phyloP scores from a whole-genome alignment of 2,113 vertebrate genomes.

The Oryzias woworae region DNA sequence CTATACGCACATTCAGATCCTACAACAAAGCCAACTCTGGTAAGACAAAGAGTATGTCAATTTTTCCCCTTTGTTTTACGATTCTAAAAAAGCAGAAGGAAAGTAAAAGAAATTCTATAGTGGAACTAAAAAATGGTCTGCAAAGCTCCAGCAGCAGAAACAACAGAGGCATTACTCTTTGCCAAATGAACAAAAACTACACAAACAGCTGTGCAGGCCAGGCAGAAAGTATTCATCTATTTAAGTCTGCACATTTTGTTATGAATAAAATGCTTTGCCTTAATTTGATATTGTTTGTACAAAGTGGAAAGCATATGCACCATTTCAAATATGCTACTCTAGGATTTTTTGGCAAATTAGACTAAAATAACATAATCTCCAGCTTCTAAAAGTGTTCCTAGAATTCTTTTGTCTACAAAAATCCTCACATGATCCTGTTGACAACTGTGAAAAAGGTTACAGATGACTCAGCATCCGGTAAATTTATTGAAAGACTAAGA shows the following conservation, averaged over 20 bases:
- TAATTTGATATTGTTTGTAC: constrained; percentile 54
- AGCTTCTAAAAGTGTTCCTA: constrained; percentile 15
- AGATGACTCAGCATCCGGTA: neutral
- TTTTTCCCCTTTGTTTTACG: constrained; percentile 24
- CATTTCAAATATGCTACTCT: constrained; percentile 36
- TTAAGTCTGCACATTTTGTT: constrained; percentile 56
- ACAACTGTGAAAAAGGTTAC: constrained; percentile 10
- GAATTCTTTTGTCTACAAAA: constrained; percentile 6
- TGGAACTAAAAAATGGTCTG: constrained; percentile 40
- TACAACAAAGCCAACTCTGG: constrained; percentile 1
- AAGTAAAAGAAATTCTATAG: constrained; percentile 27
- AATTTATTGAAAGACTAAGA: constrained; percentile 18
- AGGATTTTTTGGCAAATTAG: constrained; percentile 15
- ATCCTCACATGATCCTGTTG: neutral
- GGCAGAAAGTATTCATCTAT: constrained; percentile 57
- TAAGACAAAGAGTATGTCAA: constrained; percentile 49
- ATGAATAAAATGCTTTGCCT: constrained; percentile 45
- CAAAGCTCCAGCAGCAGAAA: constrained; percentile 46
- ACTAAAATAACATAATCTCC: constrained; percentile 11
- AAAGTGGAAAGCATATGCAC: constrained; percentile 43
- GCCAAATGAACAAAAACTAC: constrained; percentile 64
- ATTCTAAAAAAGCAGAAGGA: neutral
- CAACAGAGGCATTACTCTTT: constrained; percentile 62
- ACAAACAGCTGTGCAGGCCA: constrained; percentile 54
- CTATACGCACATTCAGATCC: constrained; percentile 3